Conservation (phyloP, 2,888 invertebrate genomes). For the Merodon equestris region DNA sequence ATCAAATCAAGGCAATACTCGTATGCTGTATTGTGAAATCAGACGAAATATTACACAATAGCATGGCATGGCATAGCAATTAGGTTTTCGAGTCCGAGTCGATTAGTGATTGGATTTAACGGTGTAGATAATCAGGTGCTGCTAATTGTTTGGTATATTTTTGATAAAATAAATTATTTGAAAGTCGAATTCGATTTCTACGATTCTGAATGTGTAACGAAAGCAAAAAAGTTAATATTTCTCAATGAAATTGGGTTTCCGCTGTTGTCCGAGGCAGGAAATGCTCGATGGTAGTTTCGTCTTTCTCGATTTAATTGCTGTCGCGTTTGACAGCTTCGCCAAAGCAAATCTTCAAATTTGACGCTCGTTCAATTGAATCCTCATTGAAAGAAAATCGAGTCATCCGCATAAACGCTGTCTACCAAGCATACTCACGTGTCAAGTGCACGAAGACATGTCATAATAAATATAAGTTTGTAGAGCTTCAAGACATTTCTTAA, state of each 20-base stretch:
- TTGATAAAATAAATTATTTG: no score
- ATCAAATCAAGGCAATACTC: neutral
- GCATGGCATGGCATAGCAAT: neutral
- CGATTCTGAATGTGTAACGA: no score
- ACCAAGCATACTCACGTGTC: slow-evolving; percentile 53
- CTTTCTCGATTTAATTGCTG: no score
- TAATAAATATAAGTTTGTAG: slow-evolving; percentile 43
- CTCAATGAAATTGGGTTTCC: no score
- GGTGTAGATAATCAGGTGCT: no score
- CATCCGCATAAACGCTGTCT: neutral
- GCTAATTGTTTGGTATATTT: no score
- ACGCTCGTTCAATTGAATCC: no score
- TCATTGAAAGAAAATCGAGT: no score
- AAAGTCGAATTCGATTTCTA: no score
- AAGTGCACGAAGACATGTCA: slow-evolving; percentile 57
- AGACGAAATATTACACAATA: neutral
- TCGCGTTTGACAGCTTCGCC: slow-evolving; percentile 29
- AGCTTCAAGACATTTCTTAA: slow-evolving; percentile 50
- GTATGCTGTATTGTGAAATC: neutral
- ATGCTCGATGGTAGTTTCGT: no score
- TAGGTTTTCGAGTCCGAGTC: neutral
- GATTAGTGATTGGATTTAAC: neutral
- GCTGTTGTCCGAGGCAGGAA: no score
- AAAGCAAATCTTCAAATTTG: slow-evolving; percentile 13
- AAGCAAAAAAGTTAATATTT: no score